Base-by-base conservation (phyloP, 2,888 invertebrate genomes). In the Lysandra coridon region DNA sequence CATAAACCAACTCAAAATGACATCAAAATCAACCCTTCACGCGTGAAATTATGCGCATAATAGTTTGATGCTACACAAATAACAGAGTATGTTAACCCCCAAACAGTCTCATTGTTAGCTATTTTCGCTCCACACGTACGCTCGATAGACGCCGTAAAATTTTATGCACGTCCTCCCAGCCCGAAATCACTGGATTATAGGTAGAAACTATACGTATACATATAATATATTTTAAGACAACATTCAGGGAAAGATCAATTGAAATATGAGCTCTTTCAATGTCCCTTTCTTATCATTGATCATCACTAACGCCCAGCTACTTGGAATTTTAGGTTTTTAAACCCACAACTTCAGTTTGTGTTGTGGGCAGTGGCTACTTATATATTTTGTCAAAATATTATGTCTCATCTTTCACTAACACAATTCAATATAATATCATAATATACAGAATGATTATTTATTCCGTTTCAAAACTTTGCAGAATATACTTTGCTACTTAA, bases 81-180 rank as follows among this genome's bases (percentile, higher is more conserved):
- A 69, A 69, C 69, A 44, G 40, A 74, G 49, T 76, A 57, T 76
- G 53, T 76, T 33, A 76, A 76, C 76, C 76, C 75, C 49, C 53
- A 7, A 76, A 76, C 76, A 57, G 33, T 6, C 23, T 57, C 57
- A 76, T 76, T 76, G 76, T 76, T 57, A 53, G 76, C 53, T 53
- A 33, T 76, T 76, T 53, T 76, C 76, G 53, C 76, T 53, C 76
- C 30, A 76, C 76, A 76, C 76, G 76, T 57, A 76, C 53, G 23
- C 76, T 23, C 75, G 5, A 76, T 76, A 53, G 30, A 53, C 76
- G 33, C 4, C 44, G 30, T 76, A 76, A 57, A 76, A 53, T 76
- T 76, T 76, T 76, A 76, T 76, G 23, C 30, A 75, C 75, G n/a
- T 75, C 44, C 53, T 44, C 7, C 17, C 44, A 40, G 44, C 40